Percentiles rank a stretch among this genome's conserved stretches.
phyloP scores from a whole-genome alignment of 2,113 vertebrate species.

The Clinocottus analis region DNA sequence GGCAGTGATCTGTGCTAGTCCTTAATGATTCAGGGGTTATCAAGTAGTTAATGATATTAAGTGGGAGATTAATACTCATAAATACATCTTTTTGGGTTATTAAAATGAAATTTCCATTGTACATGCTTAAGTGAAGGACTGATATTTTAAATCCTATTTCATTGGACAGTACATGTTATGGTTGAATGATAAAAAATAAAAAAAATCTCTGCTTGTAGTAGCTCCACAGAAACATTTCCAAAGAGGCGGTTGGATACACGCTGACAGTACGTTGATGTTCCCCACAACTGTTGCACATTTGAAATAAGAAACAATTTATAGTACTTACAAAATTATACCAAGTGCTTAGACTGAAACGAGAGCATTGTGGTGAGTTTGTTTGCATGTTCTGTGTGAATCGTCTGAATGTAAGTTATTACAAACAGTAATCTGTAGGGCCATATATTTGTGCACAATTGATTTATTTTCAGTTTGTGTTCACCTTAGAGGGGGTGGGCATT shows the following conservation, averaged over 20 bases:
- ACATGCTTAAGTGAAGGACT: constrained; percentile 42
- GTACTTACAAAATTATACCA: constrained; percentile 32
- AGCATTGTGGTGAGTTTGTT: constrained; percentile 61
- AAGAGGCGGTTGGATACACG: neutral
- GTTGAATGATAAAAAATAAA: constrained; percentile 6
- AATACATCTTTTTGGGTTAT: too few relatives aligned
- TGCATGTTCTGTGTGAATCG: constrained; percentile 71
- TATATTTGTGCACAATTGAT: constrained; percentile 72
- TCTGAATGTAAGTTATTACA: constrained; percentile 89
- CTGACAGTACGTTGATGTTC: neutral
- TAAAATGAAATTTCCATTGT: constrained; percentile 19
- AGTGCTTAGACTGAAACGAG: constrained; percentile 45
- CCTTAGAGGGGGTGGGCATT: constrained; percentile 58
- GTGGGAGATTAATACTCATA: constrained; percentile 15
- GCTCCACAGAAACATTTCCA: constrained; percentile 30
- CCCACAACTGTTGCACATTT: neutral
- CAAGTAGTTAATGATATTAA: constrained; percentile 28
- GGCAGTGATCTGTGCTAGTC: constrained; percentile 55
- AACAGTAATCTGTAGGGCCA: constrained; percentile 75
- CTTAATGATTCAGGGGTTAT: constrained; percentile 50
- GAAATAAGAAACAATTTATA: constrained; percentile 15
- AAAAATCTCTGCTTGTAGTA: too few relatives aligned
- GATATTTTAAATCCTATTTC: constrained; percentile 20
- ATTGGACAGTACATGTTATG: neutral
- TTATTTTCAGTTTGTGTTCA: constrained; percentile 64